Percentiles rank a stretch among this genome's conserved stretches.
Evolutionary conservation across 2,113 vertebrate genomes (phyloP).

Genomic region (Brachirus orientalis): DNA sequence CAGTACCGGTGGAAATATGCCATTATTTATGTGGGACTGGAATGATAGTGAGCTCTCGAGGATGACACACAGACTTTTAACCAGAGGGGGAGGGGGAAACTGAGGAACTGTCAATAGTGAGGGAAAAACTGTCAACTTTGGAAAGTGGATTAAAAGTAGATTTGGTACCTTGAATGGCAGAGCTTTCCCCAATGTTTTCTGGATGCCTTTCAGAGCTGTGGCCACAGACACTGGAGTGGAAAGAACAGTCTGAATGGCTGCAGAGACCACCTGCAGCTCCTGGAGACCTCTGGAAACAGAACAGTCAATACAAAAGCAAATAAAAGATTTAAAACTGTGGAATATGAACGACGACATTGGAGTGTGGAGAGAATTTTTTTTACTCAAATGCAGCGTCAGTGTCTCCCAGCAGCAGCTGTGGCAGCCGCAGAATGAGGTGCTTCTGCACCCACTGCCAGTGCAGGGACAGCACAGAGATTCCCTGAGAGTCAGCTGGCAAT

Average conservation of each 20-base stretch:
- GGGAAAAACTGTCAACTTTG: too few relatives aligned
- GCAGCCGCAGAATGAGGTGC: conserved; percentile 85
- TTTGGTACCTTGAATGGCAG: conserved; percentile 99
- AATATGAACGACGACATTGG: background rate
- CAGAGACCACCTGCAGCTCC: conserved; percentile 87
- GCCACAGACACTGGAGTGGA: conserved; percentile 78
- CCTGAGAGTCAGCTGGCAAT: conserved; percentile 82
- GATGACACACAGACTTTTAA: too few relatives aligned
- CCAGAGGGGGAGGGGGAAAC: too few relatives aligned
- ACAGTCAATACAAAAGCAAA: too few relatives aligned
- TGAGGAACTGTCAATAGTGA: too few relatives aligned
- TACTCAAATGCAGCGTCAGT: conserved; percentile 85
- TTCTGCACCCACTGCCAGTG: conserved; percentile 99
- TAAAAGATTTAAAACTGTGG: background rate
- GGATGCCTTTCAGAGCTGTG: conserved; percentile 86
- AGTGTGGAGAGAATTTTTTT: conserved; percentile 27
- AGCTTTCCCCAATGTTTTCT: conserved; percentile 90
- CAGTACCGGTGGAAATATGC: too few relatives aligned
- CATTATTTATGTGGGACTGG: too few relatives aligned
- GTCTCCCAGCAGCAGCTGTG: conserved; percentile 85
- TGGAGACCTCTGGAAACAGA: conserved; percentile 80
- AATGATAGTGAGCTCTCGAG: too few relatives aligned
- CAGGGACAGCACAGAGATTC: conserved; percentile 88
- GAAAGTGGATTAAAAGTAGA: too few relatives aligned
- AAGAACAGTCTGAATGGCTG: conserved; percentile 89